These are phyloP conservation scores for Pelusios castaneus DNA, from an alignment of 2,113 vertebrate genomes.

Conservation along the genomic window DNA sequence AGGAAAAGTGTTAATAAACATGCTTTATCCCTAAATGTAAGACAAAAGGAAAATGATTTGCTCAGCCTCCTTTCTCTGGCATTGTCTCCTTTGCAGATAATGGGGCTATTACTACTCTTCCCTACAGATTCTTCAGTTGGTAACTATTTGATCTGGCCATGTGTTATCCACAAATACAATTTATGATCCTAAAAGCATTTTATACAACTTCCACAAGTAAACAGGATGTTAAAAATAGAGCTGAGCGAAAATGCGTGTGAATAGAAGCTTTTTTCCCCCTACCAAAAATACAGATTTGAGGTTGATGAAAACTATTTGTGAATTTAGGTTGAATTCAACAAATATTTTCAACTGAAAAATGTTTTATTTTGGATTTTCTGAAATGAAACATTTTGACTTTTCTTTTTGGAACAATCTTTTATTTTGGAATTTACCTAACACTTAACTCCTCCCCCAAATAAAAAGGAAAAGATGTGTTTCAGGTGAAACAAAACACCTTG, in stretches of 20 bases:
- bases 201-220: background rate
- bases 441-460: background rate
- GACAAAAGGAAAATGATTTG: background rate
- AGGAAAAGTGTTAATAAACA: background rate
- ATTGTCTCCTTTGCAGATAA: background rate
- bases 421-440: background rate
- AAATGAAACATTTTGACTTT: background rate
- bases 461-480: background rate
- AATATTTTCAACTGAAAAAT: background rate
- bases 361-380: background rate
- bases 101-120: background rate
- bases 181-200: background rate
- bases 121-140: background rate
- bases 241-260: background rate
- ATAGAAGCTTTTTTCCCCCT: background rate
- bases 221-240: background rate
- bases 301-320: background rate
- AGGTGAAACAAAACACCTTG: background rate
- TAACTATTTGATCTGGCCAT: background rate
- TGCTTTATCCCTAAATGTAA: background rate
- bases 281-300: background rate
- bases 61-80: background rate
- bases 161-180: background rate
- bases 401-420: background rate
- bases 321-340: background rate